These are phyloP conservation scores for Ctenicera cuprea DNA, from an alignment of 2,888 invertebrate species.

Conservation along the genomic window DNA sequence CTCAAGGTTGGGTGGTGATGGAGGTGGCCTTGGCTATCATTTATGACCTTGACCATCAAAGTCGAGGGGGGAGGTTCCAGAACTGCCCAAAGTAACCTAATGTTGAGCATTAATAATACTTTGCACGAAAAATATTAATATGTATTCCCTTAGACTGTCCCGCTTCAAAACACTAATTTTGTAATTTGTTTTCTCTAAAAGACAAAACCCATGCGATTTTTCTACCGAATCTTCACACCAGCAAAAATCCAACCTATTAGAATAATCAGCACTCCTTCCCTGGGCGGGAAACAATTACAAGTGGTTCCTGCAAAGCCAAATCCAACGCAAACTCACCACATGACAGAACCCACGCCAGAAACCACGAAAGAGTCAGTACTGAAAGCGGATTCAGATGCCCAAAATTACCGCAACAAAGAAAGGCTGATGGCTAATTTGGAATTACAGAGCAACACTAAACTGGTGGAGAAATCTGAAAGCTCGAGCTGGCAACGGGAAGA, in stretches of 20 bases:
- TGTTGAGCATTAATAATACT: conserved; percentile 37
- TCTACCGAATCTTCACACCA: conserved; percentile 76
- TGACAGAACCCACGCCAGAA: conserved; percentile 5
- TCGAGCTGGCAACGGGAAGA: neutral
- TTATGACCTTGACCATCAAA: too few relatives aligned
- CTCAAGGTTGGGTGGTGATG: too few relatives aligned
- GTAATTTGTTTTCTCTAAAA: conserved; percentile 18
- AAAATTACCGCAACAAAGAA: conserved; percentile 63
- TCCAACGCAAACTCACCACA: conserved; percentile 35
- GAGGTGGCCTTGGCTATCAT: too few relatives aligned
- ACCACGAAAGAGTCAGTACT: conserved; percentile 16
- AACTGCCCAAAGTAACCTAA: too few relatives aligned
- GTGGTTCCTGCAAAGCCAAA: conserved; percentile 65
- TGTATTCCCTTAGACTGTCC: too few relatives aligned
- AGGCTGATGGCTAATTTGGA: conserved; percentile 68
- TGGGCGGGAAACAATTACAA: conserved; percentile 70
- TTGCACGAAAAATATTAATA: too few relatives aligned
- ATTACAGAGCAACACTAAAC: conserved; percentile 66
- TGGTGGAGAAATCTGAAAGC: conserved; percentile 40
- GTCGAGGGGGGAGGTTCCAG: too few relatives aligned
- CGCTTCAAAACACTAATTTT: neutral
- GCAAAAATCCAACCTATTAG: conserved; percentile 70
- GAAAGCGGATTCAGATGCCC: conserved; percentile 44
- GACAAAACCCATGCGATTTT: conserved; percentile 80
- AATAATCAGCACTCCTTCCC: conserved; percentile 67